Percentiles rank a stretch among this genome's conserved stretches.
These are phyloP conservation scores for Cyprinus carpio DNA, from an alignment of 2,113 vertebrate genomes.

Conservation along the genomic window DNA sequence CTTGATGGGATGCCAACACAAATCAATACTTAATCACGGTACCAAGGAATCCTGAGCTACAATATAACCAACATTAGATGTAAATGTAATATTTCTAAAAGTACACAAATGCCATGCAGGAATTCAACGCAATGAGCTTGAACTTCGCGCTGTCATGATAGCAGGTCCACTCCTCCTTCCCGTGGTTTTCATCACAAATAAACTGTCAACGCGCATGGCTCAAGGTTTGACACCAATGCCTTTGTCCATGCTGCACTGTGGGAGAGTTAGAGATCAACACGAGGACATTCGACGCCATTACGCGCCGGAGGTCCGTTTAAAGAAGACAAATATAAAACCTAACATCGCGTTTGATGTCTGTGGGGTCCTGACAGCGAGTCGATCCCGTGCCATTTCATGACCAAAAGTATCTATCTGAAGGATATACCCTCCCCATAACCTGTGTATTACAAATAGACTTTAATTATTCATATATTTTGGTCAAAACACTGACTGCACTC, in stretches of 20 bases:
- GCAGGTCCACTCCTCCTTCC: constrained; percentile 22
- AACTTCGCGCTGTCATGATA: constrained; percentile 9
- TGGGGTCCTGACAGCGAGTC: constrained; percentile 55
- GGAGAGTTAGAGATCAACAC: constrained; percentile 52
- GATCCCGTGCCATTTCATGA: constrained; percentile 68
- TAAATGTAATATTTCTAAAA: not conserved
- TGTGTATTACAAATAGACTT: not conserved
- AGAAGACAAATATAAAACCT: constrained; percentile 47
- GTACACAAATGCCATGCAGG: not conserved
- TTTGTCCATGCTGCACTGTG: constrained; percentile 16
- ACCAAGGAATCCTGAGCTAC: not conserved
- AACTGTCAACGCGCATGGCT: constrained; percentile 33
- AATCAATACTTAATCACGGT: not conserved
- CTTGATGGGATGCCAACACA: not conserved
- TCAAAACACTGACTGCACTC: constrained; percentile 58
- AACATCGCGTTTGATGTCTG: constrained; percentile 45
- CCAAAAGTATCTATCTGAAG: not conserved
- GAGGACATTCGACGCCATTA: constrained; percentile 77
- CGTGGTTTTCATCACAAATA: constrained; percentile 38
- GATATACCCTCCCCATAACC: not conserved
- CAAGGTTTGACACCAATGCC: constrained; percentile 46
- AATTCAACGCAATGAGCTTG: not conserved
- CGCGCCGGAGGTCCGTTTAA: constrained; percentile 74
- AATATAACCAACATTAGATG: not conserved
- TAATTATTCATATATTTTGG: constrained; percentile 12